Evolutionary conservation across 2,888 invertebrate genomes (phyloP).

Genomic region (Drosophila ustulata): DNA sequence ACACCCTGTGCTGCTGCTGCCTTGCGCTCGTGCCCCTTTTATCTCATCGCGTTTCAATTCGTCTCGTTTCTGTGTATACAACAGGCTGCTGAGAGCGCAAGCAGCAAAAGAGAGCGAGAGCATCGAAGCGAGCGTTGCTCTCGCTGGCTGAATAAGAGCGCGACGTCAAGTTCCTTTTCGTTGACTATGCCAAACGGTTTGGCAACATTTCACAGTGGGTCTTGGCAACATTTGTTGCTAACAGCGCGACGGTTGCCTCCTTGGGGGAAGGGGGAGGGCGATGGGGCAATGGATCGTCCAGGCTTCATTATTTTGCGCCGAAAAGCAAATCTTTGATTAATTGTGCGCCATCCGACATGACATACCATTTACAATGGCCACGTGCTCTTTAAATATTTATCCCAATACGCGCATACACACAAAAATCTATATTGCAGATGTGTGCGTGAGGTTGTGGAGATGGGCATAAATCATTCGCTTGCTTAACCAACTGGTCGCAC

Average conservation of each 20-base stretch:
- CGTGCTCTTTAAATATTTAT: conserved; percentile 78
- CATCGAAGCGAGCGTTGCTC: conserved; percentile 7
- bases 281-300: not conserved
- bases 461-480: conserved; percentile 67
- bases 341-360: conserved; percentile 70
- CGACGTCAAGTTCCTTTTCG: conserved; percentile 4
- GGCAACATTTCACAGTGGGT: not conserved
- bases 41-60: conserved; percentile 51
- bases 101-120: not conserved
- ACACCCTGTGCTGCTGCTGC: conserved; percentile 59
- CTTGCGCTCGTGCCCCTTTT: conserved; percentile 16
- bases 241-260: conserved; percentile 11
- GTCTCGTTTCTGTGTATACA: conserved; percentile 53
- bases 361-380: conserved; percentile 79
- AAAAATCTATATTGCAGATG: not conserved
- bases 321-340: conserved; percentile 78
- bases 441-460: not conserved
- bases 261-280: conserved; percentile 4
- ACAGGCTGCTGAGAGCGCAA: conserved; percentile 21
- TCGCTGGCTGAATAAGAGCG: conserved; percentile 42
- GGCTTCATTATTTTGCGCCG: conserved; percentile 40
- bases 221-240: conserved; percentile 4
- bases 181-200: conserved; percentile 43
- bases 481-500: conserved; percentile 19
- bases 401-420: conserved; percentile 10